Evolutionary conservation across 2,113 vertebrate species (phyloP).

Genomic region (Nesogale talazaci): DNA sequence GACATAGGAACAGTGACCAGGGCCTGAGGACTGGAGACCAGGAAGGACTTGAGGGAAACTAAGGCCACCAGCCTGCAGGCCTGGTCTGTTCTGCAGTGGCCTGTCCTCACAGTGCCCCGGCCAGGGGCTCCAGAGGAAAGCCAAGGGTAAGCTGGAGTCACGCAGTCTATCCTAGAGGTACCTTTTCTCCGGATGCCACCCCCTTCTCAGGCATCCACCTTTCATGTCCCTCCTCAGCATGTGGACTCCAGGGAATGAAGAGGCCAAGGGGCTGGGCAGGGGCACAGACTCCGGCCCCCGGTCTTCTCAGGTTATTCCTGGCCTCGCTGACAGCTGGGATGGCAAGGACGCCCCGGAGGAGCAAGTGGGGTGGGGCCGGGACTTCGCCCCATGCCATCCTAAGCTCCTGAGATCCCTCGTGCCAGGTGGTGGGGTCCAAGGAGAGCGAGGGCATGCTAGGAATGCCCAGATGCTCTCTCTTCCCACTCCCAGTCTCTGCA

Average conservation of each 20-base stretch:
- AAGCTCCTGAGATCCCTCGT: constrained; percentile 36
- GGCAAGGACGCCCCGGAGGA: not conserved
- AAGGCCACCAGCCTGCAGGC: no score
- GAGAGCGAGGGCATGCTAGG: not conserved
- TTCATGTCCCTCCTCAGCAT: not conserved
- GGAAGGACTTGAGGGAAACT: not conserved
- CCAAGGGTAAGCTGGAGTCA: not conserved
- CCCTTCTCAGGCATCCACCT: not conserved
- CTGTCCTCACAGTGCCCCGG: not conserved
- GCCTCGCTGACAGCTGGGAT: constrained; percentile 66
- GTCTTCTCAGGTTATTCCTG: constrained; percentile 35
- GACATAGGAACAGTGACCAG: fast-evolving
- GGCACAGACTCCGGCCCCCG: not conserved
- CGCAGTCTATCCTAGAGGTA: not conserved
- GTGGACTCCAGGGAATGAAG: not conserved
- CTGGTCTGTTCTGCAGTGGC: not conserved
- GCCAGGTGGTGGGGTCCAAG: not conserved
- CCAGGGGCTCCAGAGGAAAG: not conserved
- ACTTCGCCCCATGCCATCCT: not conserved
- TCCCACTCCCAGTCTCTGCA: not conserved
- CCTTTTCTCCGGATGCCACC: not conserved
- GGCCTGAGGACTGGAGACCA: not conserved
- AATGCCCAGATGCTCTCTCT: not conserved
- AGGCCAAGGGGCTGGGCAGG: fast-evolving
- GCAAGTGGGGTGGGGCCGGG: not conserved